These are phyloP conservation scores for Arrhamphus sclerolepis DNA, from an alignment of 2,797 vertebrate species.

Conservation along the genomic window DNA sequence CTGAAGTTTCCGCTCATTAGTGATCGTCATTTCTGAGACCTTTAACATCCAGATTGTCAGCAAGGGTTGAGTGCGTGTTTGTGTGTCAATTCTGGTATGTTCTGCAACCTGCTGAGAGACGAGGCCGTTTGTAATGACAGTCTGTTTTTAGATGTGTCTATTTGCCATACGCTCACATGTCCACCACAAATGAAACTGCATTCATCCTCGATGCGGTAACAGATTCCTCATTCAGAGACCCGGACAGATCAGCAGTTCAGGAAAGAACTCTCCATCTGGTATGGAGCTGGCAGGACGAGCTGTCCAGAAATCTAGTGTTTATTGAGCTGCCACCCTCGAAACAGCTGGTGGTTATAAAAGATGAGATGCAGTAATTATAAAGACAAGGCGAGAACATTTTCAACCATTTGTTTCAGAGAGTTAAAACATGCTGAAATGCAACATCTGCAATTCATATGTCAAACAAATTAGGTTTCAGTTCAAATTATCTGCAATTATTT, in stretches of 20 bases:
- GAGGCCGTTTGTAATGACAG: constrained; percentile 34
- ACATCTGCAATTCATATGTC: no score
- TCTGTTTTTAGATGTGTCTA: constrained; percentile 62
- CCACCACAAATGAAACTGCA: constrained; percentile 5
- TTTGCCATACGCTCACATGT: constrained; percentile 34
- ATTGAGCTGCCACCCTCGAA: not conserved
- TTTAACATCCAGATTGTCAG: constrained; percentile 9
- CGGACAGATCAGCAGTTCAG: not conserved
- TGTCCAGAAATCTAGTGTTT: constrained; percentile 4
- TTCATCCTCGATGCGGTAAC: constrained; percentile 16
- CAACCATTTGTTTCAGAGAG: no score
- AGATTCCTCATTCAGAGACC: not conserved
- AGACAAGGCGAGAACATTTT: not conserved
- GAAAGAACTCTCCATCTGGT: not conserved
- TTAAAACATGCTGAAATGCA: no score
- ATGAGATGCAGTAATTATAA: not conserved
- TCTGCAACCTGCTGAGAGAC: constrained; percentile 31
- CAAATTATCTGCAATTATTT: no score
- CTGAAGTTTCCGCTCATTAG: constrained; percentile 18
- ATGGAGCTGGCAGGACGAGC: not conserved
- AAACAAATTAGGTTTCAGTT: no score
- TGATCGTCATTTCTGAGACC: constrained; percentile 29
- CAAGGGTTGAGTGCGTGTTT: constrained; percentile 9
- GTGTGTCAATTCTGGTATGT: constrained; percentile 32
- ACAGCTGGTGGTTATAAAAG: not conserved